A percentile compares a stretch with the other conserved stretches of the same genome.
These are phyloP conservation scores for Rhopalosiphum maidis DNA, from an alignment of 1,140 invertebrate genomes.

Conservation along the genomic window DNA sequence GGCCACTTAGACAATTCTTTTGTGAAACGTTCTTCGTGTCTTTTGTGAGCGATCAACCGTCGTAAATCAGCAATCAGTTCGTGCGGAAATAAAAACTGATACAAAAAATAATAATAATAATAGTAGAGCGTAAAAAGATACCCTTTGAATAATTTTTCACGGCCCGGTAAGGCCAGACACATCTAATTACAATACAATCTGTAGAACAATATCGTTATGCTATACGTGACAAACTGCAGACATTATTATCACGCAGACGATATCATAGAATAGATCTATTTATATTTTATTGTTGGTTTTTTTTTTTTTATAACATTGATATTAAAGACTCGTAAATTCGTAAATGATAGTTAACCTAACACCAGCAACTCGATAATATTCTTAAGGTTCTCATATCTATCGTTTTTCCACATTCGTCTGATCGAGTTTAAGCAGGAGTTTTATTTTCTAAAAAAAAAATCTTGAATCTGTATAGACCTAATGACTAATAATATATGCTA, in stretches of 20 bases:
- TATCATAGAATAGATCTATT: neutral
- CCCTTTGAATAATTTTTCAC: conserved; percentile 11
- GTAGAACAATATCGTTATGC: neutral
- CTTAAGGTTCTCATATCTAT: neutral
- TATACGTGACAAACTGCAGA: neutral
- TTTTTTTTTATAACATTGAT: neutral
- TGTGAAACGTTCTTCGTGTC: conserved; percentile 1
- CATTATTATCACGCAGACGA: neutral
- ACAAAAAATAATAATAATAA: neutral
- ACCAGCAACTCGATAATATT: neutral
- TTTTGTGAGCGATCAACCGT: conserved; percentile 49
- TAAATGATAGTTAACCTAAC: neutral
- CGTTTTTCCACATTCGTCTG: neutral
- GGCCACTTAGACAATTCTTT: conserved; percentile 50
- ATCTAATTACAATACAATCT: conserved; percentile 23
- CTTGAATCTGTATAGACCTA: neutral
- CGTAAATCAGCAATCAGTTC: conserved; percentile 52
- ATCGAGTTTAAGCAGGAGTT: neutral
- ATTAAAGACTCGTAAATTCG: neutral
- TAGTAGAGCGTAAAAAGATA: neutral
- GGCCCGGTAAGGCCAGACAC: neutral
- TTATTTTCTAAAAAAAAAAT: neutral
- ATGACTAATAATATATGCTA: neutral
- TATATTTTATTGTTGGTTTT: neutral
- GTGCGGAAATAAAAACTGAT: conserved; percentile 40